phyloP scores from a whole-genome alignment of 2,797 vertebrate species.

The Danio aesculapii region DNA sequence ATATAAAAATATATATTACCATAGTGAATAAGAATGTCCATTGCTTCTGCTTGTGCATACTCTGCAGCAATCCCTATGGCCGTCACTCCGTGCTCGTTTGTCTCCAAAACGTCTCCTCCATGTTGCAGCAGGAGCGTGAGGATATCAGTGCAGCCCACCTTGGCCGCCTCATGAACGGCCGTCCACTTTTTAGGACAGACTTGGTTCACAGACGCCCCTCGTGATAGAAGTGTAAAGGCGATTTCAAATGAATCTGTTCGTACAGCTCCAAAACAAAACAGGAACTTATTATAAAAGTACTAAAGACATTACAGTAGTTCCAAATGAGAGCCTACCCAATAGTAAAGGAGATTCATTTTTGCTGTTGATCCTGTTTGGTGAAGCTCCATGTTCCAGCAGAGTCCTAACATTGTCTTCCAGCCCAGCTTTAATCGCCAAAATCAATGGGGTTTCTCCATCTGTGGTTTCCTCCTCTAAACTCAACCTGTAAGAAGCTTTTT shows the following conservation, averaged over 20 bases:
- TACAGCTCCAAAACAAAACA: constrained; percentile 73
- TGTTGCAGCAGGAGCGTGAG: constrained; percentile 83
- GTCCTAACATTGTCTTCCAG: constrained; percentile 79
- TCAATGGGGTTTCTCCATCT: constrained; percentile 86
- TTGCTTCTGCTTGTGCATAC: constrained; percentile 79
- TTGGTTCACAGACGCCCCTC: constrained; percentile 83
- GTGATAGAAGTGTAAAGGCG: constrained; percentile 76
- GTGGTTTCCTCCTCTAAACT: constrained; percentile 84
- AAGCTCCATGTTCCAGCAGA: constrained; percentile 83
- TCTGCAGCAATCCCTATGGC: constrained; percentile 85
- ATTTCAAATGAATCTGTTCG: constrained; percentile 80
- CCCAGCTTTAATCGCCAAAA: constrained; percentile 81
- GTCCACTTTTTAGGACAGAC: constrained; percentile 84
- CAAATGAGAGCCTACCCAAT: constrained; percentile 75
- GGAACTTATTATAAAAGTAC: not conserved
- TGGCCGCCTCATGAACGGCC: constrained; percentile 88
- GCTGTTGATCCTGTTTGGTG: constrained; percentile 82
- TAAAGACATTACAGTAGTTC: not conserved
- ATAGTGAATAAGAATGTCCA: constrained; percentile 88
- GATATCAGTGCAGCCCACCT: constrained; percentile 80
- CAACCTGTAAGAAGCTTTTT: constrained; percentile 74
- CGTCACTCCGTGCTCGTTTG: constrained; percentile 82
- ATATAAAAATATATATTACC: too few species aligned
- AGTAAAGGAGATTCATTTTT: constrained; percentile 87
- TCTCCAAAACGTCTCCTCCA: constrained; percentile 79